A percentile compares a stretch with the other conserved stretches of the same genome.
Conservation (phyloP, 2,888 invertebrate species). For the Plemyria rubiginata region DNA sequence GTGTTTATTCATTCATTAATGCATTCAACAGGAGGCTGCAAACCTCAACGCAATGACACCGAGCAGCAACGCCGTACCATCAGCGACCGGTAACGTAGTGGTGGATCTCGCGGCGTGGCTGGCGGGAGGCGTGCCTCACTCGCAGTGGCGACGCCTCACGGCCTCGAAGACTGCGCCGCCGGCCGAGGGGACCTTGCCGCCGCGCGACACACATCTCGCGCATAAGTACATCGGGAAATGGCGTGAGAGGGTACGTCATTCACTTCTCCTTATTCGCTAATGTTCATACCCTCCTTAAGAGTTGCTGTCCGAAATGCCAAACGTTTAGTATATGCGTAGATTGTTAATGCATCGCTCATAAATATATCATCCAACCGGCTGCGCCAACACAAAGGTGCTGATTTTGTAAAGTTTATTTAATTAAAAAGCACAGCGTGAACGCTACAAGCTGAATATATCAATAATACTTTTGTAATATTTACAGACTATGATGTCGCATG, state of each 20-base stretch:
- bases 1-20: neutral
- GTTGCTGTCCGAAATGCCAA: too few relatives aligned
- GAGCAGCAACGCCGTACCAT: conserved; percentile 52
- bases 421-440: too few relatives aligned
- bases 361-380: conserved; percentile 4
- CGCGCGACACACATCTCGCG: conserved; percentile 67
- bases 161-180: conserved; percentile 42
- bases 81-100: conserved; percentile 67
- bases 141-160: conserved; percentile 69
- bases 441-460: too few relatives aligned
- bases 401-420: too few relatives aligned
- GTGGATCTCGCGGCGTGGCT: conserved; percentile 84
- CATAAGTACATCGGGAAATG: conserved; percentile 74
- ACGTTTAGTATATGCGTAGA: too few relatives aligned
- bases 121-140: conserved; percentile 70
- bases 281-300: too few relatives aligned
- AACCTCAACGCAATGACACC: conserved; percentile 36
- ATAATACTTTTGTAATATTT: neutral
- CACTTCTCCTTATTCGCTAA: too few relatives aligned
- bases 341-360: neutral
- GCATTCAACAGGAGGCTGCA: conserved; percentile 29
- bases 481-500: conserved; percentile 76
- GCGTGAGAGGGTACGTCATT: conserved; percentile 64
- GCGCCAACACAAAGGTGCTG: too few relatives aligned
- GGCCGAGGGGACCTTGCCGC: conserved; percentile 44